Evolutionary conservation across 2,888 invertebrate genomes (phyloP), one percentile per base, ranked within the genome.

Genomic region (Machimus atricapillus): DNA sequence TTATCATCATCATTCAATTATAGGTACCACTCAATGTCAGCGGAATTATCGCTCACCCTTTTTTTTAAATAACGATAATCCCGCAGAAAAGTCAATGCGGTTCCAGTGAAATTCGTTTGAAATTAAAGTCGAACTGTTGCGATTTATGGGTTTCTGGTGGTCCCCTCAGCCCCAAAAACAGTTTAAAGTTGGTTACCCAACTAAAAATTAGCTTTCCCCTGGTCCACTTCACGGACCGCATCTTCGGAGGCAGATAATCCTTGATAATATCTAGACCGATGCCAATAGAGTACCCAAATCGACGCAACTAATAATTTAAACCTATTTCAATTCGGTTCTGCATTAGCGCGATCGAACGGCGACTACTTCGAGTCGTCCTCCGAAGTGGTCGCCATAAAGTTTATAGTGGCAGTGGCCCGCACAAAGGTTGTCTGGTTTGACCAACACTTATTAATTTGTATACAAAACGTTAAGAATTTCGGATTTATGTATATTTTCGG

Each of bases 371-470:
- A n/a, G n/a, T 19, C 12, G 27, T 66, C 66, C 66, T 27, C 31
- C 52, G 27, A 79, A 79, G 79, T 52, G 79, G 52, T 79, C 79
- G 34, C 34, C 82, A 83, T 83, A 83, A 83, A 83, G 40, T 66
- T 66, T 19, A 27, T 19, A 31, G 76, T 76, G 16, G 76, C 34
- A 31, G 76, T 76, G 34, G 76, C 8, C 76, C 8, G 27, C 16
- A 37, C 73, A 19, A 14, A 43, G 43, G 23, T 85, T 19, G 85
- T 37, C 6, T 73, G 74, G 16, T 73, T n/a, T 14, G 77, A 77
- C 76, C 56, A 74, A 73, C 46, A 86, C 86, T 87, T 87, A 87
- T 87, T 87, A 87, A 87, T 87, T 87, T 82, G 82, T 87, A 87
- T 81, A 82, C 82, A 37, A 87, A 87, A 74, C 74, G 81, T 81